Evolutionary conservation across 2,797 vertebrate genomes (phyloP).

Genomic region (Anas bahamensis): DNA sequence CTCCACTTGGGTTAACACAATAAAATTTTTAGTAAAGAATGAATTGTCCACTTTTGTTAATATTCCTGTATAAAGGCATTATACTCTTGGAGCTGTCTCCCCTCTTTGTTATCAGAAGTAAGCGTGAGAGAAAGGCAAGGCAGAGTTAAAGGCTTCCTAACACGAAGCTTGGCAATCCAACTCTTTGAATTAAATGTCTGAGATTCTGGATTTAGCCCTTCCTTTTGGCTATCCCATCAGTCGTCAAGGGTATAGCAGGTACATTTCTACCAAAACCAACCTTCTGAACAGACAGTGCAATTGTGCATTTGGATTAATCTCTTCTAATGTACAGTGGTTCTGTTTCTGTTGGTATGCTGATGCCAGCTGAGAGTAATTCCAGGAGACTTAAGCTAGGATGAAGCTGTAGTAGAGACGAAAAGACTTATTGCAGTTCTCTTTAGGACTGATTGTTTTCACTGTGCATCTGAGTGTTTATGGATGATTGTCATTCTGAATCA

Average conservation of each 20-base stretch:
- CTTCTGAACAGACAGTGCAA: background rate
- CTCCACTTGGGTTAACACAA: background rate
- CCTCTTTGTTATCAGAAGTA: background rate
- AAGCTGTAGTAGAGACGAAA: background rate
- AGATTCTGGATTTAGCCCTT: background rate
- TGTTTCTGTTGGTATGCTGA: background rate
- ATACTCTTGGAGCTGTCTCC: background rate
- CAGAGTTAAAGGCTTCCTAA: background rate
- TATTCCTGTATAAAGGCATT: background rate
- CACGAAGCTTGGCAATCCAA: fast-evolving
- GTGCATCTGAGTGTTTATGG: background rate
- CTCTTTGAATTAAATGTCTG: background rate
- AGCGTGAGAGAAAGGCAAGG: background rate
- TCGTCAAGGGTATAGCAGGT: background rate
- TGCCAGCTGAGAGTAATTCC: background rate
- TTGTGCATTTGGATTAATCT: background rate
- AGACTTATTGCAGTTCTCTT: background rate
- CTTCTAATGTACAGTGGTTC: background rate
- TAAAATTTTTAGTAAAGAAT: background rate
- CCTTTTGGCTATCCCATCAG: no score
- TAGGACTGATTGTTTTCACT: background rate
- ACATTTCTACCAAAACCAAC: background rate
- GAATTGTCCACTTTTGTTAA: background rate
- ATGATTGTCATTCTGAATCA: background rate
- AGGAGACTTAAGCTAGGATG: background rate